Evolutionary conservation across 2,797 vertebrate species (phyloP), one percentile per base, ranked within the genome.

Genomic region (Atherinosoma microstoma): DNA sequence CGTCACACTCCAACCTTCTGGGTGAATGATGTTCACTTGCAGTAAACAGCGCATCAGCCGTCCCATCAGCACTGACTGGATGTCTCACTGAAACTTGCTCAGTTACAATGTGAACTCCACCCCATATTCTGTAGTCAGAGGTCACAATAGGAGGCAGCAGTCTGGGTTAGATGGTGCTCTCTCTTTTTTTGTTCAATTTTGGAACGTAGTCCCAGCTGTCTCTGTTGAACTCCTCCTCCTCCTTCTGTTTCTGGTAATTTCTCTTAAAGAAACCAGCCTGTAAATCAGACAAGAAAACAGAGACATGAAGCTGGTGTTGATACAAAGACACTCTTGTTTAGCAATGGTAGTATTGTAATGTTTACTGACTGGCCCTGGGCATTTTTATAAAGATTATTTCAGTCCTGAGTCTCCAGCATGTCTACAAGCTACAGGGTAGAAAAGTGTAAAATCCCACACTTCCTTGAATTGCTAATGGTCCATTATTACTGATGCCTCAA

Each of bases 211-310:
- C 96, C 97, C 97, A 98, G 85, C 97, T 98, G 76, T 96, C 92
- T 87, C 96, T 94, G 73, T 78, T 80, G 10, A 85, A 85, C 66
- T 93, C 80, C 18, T 91, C 90, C 59, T 93, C 80, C 20, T 91
- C 90, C 58, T 91, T 79, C 20, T 90, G 79, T 76, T 92, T 85
- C 71, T 89, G 84, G 64, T 96, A 93, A 35, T 90, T 90, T 82
- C 98, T 95, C 93, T 97, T 95, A 78, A 99, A 99, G 96, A 99
- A 99, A 59, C 97, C 98, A 64, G 92, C 89, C 98, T 99, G 94
- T 8, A 11, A 40, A 73, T 32, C 18, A 59, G 62, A 79, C 24
- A 38, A 27, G 36, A 1, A 16, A 49, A 63, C n/a, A 78, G 16
- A 73, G 11, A 20, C 3, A 42, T 27, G 4, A 47, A 13, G n/a